phyloP scores from a whole-genome alignment of 2,113 vertebrate species.

The Platichthys stellatus region DNA sequence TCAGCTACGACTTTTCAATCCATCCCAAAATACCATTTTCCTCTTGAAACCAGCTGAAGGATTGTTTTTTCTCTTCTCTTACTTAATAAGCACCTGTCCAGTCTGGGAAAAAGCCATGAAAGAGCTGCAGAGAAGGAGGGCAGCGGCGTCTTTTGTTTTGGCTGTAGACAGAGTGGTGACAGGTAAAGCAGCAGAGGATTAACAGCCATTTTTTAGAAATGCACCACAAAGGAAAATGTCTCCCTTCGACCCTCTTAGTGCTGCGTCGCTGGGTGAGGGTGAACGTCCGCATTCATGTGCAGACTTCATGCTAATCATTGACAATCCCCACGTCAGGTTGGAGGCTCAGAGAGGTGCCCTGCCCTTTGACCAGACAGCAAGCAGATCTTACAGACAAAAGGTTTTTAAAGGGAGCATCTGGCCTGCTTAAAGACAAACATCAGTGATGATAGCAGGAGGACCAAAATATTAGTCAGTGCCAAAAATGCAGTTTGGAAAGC shows the following conservation, averaged over 20 bases:
- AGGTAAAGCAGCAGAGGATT: conserved; percentile 65
- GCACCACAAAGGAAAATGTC: conserved; percentile 54
- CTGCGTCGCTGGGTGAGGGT: conserved; percentile 1
- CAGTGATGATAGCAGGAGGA: background rate
- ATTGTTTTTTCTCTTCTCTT: conserved; percentile 31
- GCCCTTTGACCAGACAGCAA: conserved; percentile 27
- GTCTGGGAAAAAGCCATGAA: conserved; percentile 47
- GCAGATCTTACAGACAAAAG: background rate
- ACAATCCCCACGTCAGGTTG: background rate
- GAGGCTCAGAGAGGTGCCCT: conserved; percentile 1
- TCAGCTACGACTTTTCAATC: conserved; percentile 41
- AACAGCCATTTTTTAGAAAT: conserved; percentile 44
- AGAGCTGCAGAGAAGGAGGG: conserved; percentile 38
- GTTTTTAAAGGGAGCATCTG: background rate
- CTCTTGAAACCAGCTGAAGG: conserved; percentile 26
- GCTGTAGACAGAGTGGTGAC: conserved; percentile 60
- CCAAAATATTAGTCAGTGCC: background rate
- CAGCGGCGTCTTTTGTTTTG: conserved; percentile 37
- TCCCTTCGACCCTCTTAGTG: conserved; percentile 35
- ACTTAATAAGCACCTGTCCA: conserved; percentile 71
- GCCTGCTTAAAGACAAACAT: background rate
- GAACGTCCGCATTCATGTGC: conserved; percentile 27
- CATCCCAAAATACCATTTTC: conserved; percentile 31
- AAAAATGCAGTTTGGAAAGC: no score
- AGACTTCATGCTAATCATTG: conserved; percentile 36